phyloP scores from a whole-genome alignment of 2,797 vertebrate species.

The Smutsia gigantea region DNA sequence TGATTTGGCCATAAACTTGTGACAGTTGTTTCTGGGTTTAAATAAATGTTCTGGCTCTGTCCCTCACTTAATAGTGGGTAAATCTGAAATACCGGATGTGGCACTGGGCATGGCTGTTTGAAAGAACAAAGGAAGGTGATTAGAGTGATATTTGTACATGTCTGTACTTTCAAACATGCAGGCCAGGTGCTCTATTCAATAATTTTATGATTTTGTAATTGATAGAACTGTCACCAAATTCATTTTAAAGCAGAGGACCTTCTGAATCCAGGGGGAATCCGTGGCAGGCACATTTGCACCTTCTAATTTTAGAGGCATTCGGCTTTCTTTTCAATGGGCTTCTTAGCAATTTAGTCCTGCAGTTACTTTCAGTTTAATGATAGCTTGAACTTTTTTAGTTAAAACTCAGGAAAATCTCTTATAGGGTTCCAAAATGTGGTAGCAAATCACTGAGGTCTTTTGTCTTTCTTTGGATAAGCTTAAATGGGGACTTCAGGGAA shows the following conservation, averaged over 20 bases:
- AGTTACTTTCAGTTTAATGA: neutral
- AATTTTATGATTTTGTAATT: neutral
- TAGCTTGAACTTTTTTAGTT: neutral
- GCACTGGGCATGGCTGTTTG: too few relatives aligned
- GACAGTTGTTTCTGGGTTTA: neutral
- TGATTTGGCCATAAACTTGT: neutral
- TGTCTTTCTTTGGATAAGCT: neutral
- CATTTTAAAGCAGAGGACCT: neutral
- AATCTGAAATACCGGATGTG: neutral
- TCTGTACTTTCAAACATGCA: fast-evolving
- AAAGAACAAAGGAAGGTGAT: neutral
- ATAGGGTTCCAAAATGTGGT: too few relatives aligned
- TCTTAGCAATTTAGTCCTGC: neutral
- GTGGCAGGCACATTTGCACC: fast-evolving
- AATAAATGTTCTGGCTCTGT: neutral
- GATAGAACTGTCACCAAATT: neutral
- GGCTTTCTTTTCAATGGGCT: fast-evolving
- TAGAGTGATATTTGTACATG: fast-evolving
- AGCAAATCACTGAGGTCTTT: neutral
- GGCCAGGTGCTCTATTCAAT: neutral
- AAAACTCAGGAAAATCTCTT: neutral
- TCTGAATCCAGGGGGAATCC: fast-evolving
- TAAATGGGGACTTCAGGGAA: neutral
- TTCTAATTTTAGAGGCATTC: neutral
- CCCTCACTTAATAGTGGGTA: neutral